A percentile compares a stretch with the other conserved stretches of the same genome.
These are phyloP conservation scores for Meteorus colon DNA, from an alignment of 2,888 invertebrate species.

Conservation along the genomic window DNA sequence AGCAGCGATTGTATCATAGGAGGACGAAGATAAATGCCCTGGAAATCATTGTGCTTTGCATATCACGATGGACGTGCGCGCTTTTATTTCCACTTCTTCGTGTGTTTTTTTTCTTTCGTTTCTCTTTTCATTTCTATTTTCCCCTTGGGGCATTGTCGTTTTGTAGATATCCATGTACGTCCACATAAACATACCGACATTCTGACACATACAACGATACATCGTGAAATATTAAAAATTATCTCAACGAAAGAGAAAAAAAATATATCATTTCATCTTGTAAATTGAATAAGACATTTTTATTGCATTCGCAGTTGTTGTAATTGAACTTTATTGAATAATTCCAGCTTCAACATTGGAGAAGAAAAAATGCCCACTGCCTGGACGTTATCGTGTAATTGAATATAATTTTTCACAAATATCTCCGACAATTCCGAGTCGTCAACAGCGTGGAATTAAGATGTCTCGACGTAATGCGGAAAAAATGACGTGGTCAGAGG, in stretches of 20 bases:
- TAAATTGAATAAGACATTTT: neutral
- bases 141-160: neutral
- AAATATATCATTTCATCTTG: no score
- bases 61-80: constrained; percentile 41
- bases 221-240: constrained; percentile 18
- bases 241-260: neutral
- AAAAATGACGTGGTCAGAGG: constrained; percentile 56
- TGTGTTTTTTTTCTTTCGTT: neutral
- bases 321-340: neutral
- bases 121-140: neutral
- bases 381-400: constrained; percentile 80
- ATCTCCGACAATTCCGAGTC: constrained; percentile 46
- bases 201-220: neutral
- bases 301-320: neutral
- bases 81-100: constrained; percentile 12
- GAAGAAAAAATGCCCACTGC: constrained; percentile 80
- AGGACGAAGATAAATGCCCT: constrained; percentile 51
- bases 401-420: constrained; percentile 69
- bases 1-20: constrained; percentile 47
- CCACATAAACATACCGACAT: neutral
- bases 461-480: constrained; percentile 45
- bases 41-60: constrained; percentile 42
- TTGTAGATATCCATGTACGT: neutral
- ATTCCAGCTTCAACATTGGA: constrained; percentile 78
- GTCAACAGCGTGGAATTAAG: constrained; percentile 48